Base-by-base conservation (phyloP, 2,888 invertebrate species). In the Altica lythri region DNA sequence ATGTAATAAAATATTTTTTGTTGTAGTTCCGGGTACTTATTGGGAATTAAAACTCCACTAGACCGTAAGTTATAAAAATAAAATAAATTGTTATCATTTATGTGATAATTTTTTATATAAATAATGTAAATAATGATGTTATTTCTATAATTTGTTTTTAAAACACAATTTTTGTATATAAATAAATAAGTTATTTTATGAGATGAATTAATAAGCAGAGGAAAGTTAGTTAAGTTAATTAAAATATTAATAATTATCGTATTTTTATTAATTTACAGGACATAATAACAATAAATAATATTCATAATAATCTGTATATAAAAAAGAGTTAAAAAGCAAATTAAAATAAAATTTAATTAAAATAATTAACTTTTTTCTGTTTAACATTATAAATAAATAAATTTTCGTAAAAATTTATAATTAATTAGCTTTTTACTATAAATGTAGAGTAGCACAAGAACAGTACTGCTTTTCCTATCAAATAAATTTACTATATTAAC, bases 41-140 rank as follows among this genome's bases (percentile, higher is more conserved):
- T 42, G 9, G 35, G 35, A 32, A 32, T 47, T 42, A 40, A 45
- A 42, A 56, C 44, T 32, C 45, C 35, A 19, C 35, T 47, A 55
- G 42, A 17, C 18, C 27, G 50, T 55, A 51, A 42, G 50, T 53
- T 48, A 49, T 52, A 54, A 29, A n/a, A n/a, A n/a, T n/a, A n/a
- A n/a, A n/a, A n/a, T n/a, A n/a, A 55, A 58, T 50, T 34, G 50
- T 61, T 61, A 61, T 63, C 61, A 60, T 57, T 59, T 57, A 58
- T 61, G 60, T 60, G 63, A 61, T 63, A 61, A 58, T 57, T 19
- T 63, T 56, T 61, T 59, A 60, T 62, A 60, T 53, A n/a, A n/a
- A 53, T 60, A 58, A 49, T 61, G 57, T 59, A 57, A 55, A 59
- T 61, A 61, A 49, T 25, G 45, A 49, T 25, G 45, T 37, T 45